Conservation (phyloP, 2,888 invertebrate species). For the Agriopis leucophaearia region DNA sequence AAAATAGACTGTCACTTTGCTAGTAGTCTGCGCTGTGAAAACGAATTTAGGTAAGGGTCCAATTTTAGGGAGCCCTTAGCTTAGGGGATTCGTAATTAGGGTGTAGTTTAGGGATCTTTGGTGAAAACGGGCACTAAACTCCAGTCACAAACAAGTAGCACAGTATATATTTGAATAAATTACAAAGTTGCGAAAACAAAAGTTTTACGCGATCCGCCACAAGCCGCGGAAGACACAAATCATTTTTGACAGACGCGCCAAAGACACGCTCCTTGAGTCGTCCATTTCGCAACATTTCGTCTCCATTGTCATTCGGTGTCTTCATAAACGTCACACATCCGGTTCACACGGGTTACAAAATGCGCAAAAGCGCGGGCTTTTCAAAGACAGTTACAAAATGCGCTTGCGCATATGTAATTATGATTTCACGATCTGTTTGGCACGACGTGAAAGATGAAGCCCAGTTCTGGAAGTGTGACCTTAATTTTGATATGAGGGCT, state of each 20-base stretch:
- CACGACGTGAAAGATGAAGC: slow-evolving; percentile 33
- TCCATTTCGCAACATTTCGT: slow-evolving; percentile 39
- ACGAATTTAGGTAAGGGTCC: too few species aligned
- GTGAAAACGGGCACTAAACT: too few species aligned
- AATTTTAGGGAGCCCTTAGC: too few species aligned
- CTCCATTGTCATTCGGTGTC: slow-evolving; percentile 33
- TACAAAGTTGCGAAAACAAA: slow-evolving; percentile 14
- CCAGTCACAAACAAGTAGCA: too few species aligned
- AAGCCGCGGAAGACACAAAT: slow-evolving; percentile 17
- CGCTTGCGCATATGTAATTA: slow-evolving; percentile 42
- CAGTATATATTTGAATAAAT: not conserved
- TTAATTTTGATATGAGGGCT: slow-evolving; percentile 32
- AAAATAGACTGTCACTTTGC: too few species aligned
- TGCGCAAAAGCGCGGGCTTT: slow-evolving; percentile 20
- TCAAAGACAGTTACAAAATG: slow-evolving; percentile 43
- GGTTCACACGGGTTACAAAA: slow-evolving; percentile 44
- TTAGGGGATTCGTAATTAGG: too few species aligned
- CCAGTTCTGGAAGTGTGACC: slow-evolving; percentile 30
- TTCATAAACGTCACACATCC: slow-evolving; percentile 37
- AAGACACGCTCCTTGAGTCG: slow-evolving; percentile 24
- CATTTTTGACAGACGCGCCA: slow-evolving; percentile 5
- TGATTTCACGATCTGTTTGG: slow-evolving; percentile 44
- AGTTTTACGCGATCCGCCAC: slow-evolving; percentile 16
- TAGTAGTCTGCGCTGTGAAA: too few species aligned
- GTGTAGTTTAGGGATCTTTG: too few species aligned